Base-by-base conservation (phyloP, 2,113 vertebrate species). In the Trichechus manatus region DNA sequence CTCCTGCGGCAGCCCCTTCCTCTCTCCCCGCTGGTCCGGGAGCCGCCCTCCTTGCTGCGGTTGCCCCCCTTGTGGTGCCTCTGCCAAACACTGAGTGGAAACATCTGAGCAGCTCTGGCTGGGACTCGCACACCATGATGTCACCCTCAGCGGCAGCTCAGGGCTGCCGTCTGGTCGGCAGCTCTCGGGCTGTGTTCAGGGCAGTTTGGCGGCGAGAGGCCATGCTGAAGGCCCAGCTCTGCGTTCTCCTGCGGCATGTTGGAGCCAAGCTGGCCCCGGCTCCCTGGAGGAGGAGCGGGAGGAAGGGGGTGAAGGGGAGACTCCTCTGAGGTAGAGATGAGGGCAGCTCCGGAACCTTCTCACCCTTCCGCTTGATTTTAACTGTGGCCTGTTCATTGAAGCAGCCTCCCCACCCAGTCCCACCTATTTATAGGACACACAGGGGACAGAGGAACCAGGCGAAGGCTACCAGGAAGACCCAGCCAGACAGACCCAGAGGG, bases 21-120 rank as follows among this genome's bases (percentile, higher is more conserved):
- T 0, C 89, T 68, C 33, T 14, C 87, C 84, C 93, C 61, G 66
- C 36, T 0, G 0, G 4, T 1, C 20, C 8, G 0, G 39, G 47
- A 11, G 44, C 1, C 1, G 75, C 86, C 95, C 92, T 80, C 75
- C 91, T 91, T 78, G 53, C 36, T 3, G 10, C 68, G 2, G 0
- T 1, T 2, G 39, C 8, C 78, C 44, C 44, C 47, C 11, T 22
- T 4, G 0, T 56, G 0, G 64, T 44, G 5, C 56, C 97, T 63
- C 6, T 97, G 98, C 98, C 97, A 98, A 83, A 88, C 2, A 0
- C 59, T 95, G 97, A 98, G 97, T 97, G 97, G 95, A 98, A 98
- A 96, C 98, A 98, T 64, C 98, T 96, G 98, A 97, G 93, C 17
- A 1, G 56, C 96, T 70, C 97, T 98, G 98, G 97, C 98, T 83